Conservation (phyloP, 92 coral and sea anemone genomes). For the Micromussa lordhowensis region DNA sequence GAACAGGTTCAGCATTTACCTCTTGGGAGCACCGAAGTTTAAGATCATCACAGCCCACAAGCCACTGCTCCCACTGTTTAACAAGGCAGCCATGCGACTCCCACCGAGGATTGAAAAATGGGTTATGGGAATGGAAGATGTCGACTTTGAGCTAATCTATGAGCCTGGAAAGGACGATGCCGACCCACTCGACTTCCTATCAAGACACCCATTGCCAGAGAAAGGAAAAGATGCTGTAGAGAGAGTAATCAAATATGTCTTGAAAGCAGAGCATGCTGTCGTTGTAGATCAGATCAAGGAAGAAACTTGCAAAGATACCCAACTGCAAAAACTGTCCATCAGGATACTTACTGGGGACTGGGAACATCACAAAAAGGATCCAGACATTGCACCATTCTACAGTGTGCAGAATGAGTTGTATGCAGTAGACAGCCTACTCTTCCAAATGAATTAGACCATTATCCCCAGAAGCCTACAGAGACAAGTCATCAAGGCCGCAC, state of each 20-base stretch:
- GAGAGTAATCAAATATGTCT: constrained; percentile 25
- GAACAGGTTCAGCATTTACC: constrained; percentile 68
- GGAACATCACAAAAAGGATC: neutral
- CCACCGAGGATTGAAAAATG: constrained; percentile 66
- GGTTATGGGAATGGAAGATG: constrained; percentile 81
- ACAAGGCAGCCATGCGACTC: constrained; percentile 36
- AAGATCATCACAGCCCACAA: constrained; percentile 63
- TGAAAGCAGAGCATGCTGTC: constrained; percentile 27
- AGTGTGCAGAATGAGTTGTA: constrained; percentile 38
- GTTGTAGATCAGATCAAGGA: constrained; percentile 35
- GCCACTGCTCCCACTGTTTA: constrained; percentile 54
- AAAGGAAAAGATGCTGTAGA: constrained; percentile 34
- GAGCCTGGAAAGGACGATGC: constrained; percentile 67
- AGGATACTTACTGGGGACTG: constrained; percentile 66
- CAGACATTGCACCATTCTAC: constrained; percentile 49
- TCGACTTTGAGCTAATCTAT: constrained; percentile 67
- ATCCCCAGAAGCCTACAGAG: constrained; percentile 51
- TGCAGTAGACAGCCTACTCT: constrained; percentile 31
- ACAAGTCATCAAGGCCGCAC: constrained; percentile 45
- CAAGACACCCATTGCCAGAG: constrained; percentile 60
- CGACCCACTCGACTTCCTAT: constrained; percentile 63
- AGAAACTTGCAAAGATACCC: too few relatives aligned
- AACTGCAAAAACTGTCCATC: too few relatives aligned
- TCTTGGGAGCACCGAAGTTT: constrained; percentile 63
- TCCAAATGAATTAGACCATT: constrained; percentile 34